Evolutionary conservation across 2,797 vertebrate genomes (phyloP).

Genomic region (Eurystomus glaucurus): DNA sequence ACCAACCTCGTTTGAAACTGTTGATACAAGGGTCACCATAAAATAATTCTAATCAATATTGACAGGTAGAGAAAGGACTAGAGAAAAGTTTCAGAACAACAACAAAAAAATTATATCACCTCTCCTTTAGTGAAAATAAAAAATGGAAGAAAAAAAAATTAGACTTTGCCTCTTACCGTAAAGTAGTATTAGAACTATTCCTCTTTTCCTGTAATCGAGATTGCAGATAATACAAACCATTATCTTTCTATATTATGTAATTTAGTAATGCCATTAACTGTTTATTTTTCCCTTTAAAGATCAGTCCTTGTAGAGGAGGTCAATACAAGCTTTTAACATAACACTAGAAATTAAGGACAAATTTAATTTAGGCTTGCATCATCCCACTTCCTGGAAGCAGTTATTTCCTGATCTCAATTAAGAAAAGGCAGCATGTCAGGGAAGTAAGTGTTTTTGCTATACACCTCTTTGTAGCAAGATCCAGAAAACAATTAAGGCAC

Average conservation of each 20-base stretch:
- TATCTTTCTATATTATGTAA: slow-evolving; percentile 22
- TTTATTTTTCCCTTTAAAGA: slow-evolving; percentile 20
- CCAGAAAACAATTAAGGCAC: background rate
- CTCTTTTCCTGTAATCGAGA: slow-evolving; percentile 40
- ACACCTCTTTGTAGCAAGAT: background rate
- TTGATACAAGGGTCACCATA: background rate
- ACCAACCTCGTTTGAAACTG: background rate
- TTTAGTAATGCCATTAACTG: slow-evolving; percentile 34
- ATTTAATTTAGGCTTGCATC: slow-evolving; percentile 2
- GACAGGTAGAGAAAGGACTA: background rate
- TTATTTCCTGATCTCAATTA: slow-evolving; percentile 26
- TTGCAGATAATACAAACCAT: slow-evolving; percentile 17
- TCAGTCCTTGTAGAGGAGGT: background rate
- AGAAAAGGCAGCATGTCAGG: background rate
- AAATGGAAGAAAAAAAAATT: background rate
- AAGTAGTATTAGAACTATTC: background rate
- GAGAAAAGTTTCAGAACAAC: background rate
- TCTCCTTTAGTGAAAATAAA: background rate
- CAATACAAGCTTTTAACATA: slow-evolving; percentile 56
- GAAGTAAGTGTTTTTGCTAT: background rate
- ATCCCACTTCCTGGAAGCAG: slow-evolving; percentile 24
- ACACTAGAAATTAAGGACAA: slow-evolving; percentile 1
- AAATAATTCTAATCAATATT: background rate
- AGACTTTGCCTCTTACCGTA: background rate
- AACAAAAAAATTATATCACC: background rate